Conservation (phyloP, 2,888 invertebrate genomes). For the Drosophila nr. fundita region DNA sequence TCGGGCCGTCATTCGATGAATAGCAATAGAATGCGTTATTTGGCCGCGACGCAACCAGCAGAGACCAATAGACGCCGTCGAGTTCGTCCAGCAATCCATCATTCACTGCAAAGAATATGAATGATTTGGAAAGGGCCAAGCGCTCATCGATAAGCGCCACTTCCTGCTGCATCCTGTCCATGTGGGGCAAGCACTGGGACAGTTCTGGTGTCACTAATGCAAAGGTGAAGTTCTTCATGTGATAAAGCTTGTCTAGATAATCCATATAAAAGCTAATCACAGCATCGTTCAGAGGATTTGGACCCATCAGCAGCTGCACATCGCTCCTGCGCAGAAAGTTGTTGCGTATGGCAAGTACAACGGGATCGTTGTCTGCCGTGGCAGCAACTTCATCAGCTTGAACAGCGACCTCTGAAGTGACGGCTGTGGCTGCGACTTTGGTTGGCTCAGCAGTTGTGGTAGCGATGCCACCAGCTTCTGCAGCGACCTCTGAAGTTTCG, state of each 20-base stretch:
- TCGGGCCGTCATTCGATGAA: conserved; percentile 90
- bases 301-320: conserved; percentile 90
- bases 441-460: background rate
- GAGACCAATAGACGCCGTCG: conserved; percentile 96
- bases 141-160: conserved; percentile 89
- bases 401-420: too few relatives aligned
- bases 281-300: conserved; percentile 95
- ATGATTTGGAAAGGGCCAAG: conserved; percentile 88
- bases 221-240: conserved; percentile 85
- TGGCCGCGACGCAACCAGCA: conserved; percentile 91
- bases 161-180: conserved; percentile 89
- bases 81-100: conserved; percentile 88
- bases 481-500: background rate
- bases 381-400: background rate
- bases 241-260: conserved; percentile 89
- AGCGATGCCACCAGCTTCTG: too few relatives aligned
- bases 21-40: conserved; percentile 92
- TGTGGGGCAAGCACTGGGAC: conserved; percentile 94
- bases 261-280: conserved; percentile 94
- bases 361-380: conserved; percentile 72
- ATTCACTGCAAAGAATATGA: conserved; percentile 94
- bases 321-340: conserved; percentile 90
- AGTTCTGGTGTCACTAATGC: conserved; percentile 91
- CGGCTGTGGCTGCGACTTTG: too few relatives aligned
- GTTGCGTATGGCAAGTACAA: conserved; percentile 89